Evolutionary conservation across 2,797 vertebrate species (phyloP).

Genomic region (Parauchenoglanis punctatus): DNA sequence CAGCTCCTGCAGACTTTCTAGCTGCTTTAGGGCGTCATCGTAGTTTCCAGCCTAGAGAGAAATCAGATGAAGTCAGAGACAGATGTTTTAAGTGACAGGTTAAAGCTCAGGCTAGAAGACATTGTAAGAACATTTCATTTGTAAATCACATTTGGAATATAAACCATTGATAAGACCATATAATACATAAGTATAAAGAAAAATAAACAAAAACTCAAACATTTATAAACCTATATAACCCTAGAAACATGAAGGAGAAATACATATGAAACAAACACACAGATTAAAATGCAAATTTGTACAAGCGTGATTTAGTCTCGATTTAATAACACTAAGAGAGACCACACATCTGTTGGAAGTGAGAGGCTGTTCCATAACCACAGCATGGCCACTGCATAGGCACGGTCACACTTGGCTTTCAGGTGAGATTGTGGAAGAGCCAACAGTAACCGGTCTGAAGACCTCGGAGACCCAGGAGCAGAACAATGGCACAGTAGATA

Average conservation of each 20-base stretch:
- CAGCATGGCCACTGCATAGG: neutral
- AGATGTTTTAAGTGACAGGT: neutral
- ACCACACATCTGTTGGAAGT: neutral
- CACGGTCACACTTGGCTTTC: neutral
- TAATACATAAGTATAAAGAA: neutral
- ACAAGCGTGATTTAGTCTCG: neutral
- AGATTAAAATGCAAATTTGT: neutral
- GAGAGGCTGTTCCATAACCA: neutral
- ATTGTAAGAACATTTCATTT: neutral
- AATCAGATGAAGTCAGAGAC: neutral
- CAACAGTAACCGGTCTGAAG: neutral
- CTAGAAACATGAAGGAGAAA: neutral
- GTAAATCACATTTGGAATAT: too few species aligned
- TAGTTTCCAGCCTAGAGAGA: slow-evolving; percentile 86
- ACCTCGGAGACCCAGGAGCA: neutral
- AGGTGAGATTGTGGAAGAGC: neutral
- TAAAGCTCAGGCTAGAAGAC: neutral
- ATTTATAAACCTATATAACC: neutral
- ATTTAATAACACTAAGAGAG: neutral
- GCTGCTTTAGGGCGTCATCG: slow-evolving; percentile 86
- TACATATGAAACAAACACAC: neutral
- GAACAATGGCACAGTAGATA: neutral
- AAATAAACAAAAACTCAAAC: neutral
- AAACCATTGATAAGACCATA: too few species aligned
- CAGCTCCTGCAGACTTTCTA: slow-evolving; percentile 87